Evolutionary conservation across 2,797 vertebrate species (phyloP).

Genomic region (Nannoperca obscura): DNA sequence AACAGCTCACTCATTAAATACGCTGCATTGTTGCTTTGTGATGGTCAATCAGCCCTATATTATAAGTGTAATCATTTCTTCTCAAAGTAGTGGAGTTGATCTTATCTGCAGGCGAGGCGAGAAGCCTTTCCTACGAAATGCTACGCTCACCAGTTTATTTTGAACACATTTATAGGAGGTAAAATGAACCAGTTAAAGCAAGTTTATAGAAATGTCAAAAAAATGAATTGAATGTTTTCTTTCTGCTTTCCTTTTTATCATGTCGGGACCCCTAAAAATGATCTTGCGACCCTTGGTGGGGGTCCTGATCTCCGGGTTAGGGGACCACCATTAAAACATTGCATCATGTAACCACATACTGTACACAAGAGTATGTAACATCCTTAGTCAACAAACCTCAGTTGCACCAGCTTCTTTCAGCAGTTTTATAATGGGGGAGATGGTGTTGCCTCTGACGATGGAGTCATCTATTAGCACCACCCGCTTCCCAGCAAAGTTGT

Average conservation of each 20-base stretch:
- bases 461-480: constrained; percentile 97
- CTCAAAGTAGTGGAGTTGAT: neutral
- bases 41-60: neutral
- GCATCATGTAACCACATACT: neutral
- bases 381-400: constrained; percentile 85
- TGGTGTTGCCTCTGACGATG: constrained; percentile 98
- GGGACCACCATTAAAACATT: no score
- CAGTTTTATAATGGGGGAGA: constrained; percentile 97
- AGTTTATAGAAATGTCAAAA: neutral
- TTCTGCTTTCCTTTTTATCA: neutral
- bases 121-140: neutral
- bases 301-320: neutral
- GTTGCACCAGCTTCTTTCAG: constrained; percentile 96
- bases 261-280: neutral
- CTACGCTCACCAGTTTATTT: neutral
- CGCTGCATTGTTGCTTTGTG: neutral
- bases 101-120: neutral
- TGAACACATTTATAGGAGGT: neutral
- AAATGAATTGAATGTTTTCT: neutral
- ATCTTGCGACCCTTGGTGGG: neutral
- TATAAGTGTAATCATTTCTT: neutral
- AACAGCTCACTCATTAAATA: neutral
- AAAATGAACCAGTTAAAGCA: neutral
- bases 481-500: constrained; percentile 97
- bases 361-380: neutral